Evolutionary conservation across 2,797 vertebrate species (phyloP).

Genomic region (Halcyon badia): DNA sequence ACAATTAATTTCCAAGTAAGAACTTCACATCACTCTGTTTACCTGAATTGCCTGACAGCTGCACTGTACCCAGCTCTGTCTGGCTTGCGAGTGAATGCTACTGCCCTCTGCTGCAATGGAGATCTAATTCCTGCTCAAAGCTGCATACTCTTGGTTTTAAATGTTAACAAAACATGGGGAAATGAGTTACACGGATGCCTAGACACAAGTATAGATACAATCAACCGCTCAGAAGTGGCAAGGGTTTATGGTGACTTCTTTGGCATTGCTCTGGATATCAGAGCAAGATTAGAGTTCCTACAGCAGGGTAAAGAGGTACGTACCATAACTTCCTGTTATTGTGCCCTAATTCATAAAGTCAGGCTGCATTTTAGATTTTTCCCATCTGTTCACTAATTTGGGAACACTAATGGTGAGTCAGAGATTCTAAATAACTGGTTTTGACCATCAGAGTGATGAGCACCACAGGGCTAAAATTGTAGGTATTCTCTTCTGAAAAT

Average conservation of each 20-base stretch:
- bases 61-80: background rate
- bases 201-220: background rate
- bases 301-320: fast-evolving
- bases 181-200: background rate
- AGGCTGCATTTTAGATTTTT: background rate
- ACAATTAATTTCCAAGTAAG: background rate
- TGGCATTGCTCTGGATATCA: background rate
- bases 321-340: background rate
- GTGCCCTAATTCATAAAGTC: background rate
- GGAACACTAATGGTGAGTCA: background rate
- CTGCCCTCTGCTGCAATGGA: constrained; percentile 36
- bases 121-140: background rate
- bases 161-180: background rate
- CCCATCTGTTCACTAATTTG: background rate
- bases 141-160: background rate
- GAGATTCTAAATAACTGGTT: background rate
- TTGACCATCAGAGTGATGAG: background rate
- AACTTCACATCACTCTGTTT: background rate
- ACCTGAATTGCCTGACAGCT: background rate
- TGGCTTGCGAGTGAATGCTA: background rate
- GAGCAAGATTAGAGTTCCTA: background rate
- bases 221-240: background rate
- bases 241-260: background rate
- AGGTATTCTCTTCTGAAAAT: background rate
- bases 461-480: background rate